Evolutionary conservation across 30 jellyfish, hydroid and myxozoan genomes (phyloP).

Genomic region (Mastigias papua): DNA sequence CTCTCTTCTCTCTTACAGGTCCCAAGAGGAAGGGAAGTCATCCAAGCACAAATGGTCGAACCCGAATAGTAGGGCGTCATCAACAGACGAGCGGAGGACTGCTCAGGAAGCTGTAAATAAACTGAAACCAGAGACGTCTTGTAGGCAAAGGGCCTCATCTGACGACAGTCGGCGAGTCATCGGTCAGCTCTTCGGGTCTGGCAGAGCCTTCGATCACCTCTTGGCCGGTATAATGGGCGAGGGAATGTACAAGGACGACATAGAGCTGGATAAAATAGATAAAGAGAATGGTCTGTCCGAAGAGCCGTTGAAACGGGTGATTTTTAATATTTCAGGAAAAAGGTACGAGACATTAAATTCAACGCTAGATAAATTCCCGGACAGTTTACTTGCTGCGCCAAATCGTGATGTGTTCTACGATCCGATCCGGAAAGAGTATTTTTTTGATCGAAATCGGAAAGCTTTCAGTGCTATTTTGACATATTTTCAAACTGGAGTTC

Average conservation of each 20-base stretch:
- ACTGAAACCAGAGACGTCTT: conserved; percentile 31
- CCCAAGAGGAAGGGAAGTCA: conserved; percentile 64
- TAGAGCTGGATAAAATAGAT: conserved; percentile 29
- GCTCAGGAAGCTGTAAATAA: conserved; percentile 15
- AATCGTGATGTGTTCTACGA: conserved; percentile 88
- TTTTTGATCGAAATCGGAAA: conserved; percentile 94
- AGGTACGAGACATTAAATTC: conserved; percentile 87
- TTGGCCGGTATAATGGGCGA: conserved; percentile 84
- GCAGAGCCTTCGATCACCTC: conserved; percentile 55
- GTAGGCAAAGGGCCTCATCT: conserved; percentile 31
- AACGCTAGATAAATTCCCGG: conserved; percentile 91
- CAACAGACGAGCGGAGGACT: conserved; percentile 41
- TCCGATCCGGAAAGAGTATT: conserved; percentile 79
- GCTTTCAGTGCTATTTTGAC: conserved; percentile 95
- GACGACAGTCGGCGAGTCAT: conserved; percentile 43
- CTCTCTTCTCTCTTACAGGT: conserved; percentile 60
- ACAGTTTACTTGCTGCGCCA: conserved; percentile 89
- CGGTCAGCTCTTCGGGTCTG: conserved; percentile 46
- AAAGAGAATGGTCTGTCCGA: conserved; percentile 37
- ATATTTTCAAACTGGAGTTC: conserved; percentile 94
- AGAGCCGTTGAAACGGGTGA: conserved; percentile 53
- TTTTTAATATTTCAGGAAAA: conserved; percentile 89
- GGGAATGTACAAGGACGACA: conserved; percentile 15
- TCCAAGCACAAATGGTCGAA: conserved; percentile 56
- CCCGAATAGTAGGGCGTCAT: conserved; percentile 63